phyloP scores from a whole-genome alignment of 2,113 vertebrate species.

The Perca fluviatilis region DNA sequence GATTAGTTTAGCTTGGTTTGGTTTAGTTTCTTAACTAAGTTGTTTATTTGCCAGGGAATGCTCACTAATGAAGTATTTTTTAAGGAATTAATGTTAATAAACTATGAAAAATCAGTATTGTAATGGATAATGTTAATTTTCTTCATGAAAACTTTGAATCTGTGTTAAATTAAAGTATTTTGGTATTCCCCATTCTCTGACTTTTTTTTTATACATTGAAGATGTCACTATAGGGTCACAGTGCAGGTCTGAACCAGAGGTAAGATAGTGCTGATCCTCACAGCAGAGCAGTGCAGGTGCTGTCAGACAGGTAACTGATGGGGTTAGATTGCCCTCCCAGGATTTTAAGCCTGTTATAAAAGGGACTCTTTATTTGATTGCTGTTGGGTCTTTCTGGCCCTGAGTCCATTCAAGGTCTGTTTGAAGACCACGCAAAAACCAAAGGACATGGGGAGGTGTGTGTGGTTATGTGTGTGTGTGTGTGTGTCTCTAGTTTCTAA shows the following conservation, averaged over 20 bases:
- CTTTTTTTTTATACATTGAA: not conserved
- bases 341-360: constrained; percentile 74
- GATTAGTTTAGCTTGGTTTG: not conserved
- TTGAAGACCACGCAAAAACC: constrained; percentile 51
- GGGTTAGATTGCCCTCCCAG: constrained; percentile 33
- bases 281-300: constrained; percentile 17
- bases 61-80: too few relatives aligned
- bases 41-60: not conserved
- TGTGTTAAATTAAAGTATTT: not conserved
- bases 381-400: constrained; percentile 42
- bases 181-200: not conserved
- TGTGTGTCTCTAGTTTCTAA: not conserved
- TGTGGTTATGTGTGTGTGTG: constrained; percentile 3
- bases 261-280: not conserved
- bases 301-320: constrained; percentile 44
- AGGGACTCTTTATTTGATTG: constrained; percentile 65
- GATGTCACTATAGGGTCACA: not conserved
- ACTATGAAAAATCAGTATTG: not conserved
- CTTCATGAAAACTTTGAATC: not conserved
- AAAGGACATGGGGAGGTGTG: constrained; percentile 11
- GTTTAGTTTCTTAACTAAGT: not conserved
- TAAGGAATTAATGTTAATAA: too few relatives aligned
- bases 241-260: not conserved
- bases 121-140: not conserved
- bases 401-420: constrained; percentile 70